Evolutionary conservation across 2,797 vertebrate genomes (phyloP), one percentile per base, ranked within the genome.

Genomic region (Sebastes matsubarae): DNA sequence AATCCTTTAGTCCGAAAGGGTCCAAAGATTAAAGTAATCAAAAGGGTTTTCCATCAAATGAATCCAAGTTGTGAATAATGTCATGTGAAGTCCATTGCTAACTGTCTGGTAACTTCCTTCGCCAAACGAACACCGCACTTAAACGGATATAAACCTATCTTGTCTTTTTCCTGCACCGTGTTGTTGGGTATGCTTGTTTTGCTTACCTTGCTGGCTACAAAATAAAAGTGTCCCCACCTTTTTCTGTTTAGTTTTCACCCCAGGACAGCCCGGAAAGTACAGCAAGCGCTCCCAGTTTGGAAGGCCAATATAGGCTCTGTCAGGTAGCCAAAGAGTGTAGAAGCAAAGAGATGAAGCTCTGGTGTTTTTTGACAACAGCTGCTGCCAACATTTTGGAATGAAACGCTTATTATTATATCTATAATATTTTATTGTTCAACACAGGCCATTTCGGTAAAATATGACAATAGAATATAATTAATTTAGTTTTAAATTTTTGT

Each of bases 321-420:
- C 1, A 9, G 9, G 18, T 52, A 8, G 46, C 46, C 46, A 52
- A 20, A 52, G 46, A 52, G 46, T n/a, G 0, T 0, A 52, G 2
- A n/a, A 52, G 46, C 18, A 52, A 52, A 52, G 46, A 50, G 42
- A 50, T 0, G 18, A 50, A 50, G 7, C 42, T 50, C 42, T 20
- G 42, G 42, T 1, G 42, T 50, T 50, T 8, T 50, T 50, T 50
- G 42, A 50, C 18, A 50, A 50, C 42, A 50, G 42, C 42, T 1
- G 42, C 42, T 46, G 1, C 16, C 3, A 0, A 0, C 42, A 50
- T 18, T 50, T 18, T 50, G 42, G 42, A 50, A 8, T 50, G 16
- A 50, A 50, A 50, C 42, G 3, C 42, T 50, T 20, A 2, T 50
- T 50, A 50, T 50, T 4, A 20, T 50, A 50, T 20, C 7, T 0